phyloP scores from a whole-genome alignment of 64 coral and sea anemone genomes.

The Stichodactyla mertensii region DNA sequence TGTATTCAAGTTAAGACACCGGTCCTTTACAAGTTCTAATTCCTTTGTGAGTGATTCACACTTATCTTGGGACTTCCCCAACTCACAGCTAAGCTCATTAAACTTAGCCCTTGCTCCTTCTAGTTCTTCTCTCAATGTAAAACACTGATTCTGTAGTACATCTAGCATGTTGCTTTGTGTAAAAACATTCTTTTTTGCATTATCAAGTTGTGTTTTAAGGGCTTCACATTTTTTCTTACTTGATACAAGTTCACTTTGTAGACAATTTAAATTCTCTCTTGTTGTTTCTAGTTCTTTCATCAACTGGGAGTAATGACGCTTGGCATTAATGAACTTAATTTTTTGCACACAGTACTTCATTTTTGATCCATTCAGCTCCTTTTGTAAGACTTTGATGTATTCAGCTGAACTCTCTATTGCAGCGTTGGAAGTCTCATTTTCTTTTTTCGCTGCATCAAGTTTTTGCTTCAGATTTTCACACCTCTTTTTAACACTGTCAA shows the following conservation, averaged over 20 bases:
- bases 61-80: constrained; percentile 62
- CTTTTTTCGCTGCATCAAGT: constrained; percentile 56
- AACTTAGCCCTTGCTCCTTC: constrained; percentile 64
- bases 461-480: constrained; percentile 77
- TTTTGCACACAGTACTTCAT: constrained; percentile 93
- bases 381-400: constrained; percentile 78
- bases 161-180: constrained; percentile 93
- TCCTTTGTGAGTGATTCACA: constrained; percentile 60
- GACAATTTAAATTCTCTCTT: constrained; percentile 45
- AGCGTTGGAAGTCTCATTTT: constrained; percentile 22
- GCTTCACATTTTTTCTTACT: constrained; percentile 74
- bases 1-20: constrained; percentile 56
- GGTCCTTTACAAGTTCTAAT: constrained; percentile 51
- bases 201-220: constrained; percentile 75
- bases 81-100: constrained; percentile 50
- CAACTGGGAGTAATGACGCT: constrained; percentile 60
- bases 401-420: constrained; percentile 68
- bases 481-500: constrained; percentile 56
- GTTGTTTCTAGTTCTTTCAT: constrained; percentile 59
- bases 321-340: constrained; percentile 89
- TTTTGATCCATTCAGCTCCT: constrained; percentile 87
- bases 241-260: constrained; percentile 67
- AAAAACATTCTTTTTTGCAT: constrained; percentile 77
- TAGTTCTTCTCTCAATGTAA: constrained; percentile 69
- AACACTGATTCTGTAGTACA: constrained; percentile 91